A percentile compares a stretch with the other conserved stretches of the same genome.
phyloP scores from a whole-genome alignment of 2,888 invertebrate species.

The Hirtodrosophila histrioides region DNA sequence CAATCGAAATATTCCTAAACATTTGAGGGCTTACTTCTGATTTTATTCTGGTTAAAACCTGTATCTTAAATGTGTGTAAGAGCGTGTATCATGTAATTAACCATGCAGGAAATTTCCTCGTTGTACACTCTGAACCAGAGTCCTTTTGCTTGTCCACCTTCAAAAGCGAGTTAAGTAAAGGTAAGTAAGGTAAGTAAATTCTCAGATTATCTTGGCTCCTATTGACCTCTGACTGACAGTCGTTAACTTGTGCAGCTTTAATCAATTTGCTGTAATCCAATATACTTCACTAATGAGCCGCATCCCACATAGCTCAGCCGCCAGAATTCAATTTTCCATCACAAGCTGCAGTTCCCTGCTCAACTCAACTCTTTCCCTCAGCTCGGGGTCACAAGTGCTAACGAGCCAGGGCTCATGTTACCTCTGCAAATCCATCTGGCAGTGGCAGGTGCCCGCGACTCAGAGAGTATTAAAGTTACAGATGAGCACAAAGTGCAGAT shows the following conservation, averaged over 20 bases:
- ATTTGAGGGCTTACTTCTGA: too few relatives aligned
- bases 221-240: slow-evolving; percentile 13
- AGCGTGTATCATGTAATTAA: too few relatives aligned
- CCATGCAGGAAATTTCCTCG: too few relatives aligned
- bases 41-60: too few relatives aligned
- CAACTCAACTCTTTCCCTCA: slow-evolving; percentile 18
- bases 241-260: slow-evolving; percentile 6
- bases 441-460: slow-evolving; percentile 32
- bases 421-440: slow-evolving; percentile 20
- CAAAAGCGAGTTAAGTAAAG: neutral
- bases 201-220: slow-evolving; percentile 9
- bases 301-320: slow-evolving; percentile 20
- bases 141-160: neutral
- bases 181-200: neutral
- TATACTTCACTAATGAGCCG: slow-evolving; percentile 20
- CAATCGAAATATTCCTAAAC: too few relatives aligned
- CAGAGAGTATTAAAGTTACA: slow-evolving; percentile 25
- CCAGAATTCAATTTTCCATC: slow-evolving; percentile 45
- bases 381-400: slow-evolving; percentile 10
- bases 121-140: too few relatives aligned
- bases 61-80: too few relatives aligned
- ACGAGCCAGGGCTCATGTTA: slow-evolving; percentile 55
- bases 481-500: slow-evolving; percentile 24
- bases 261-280: slow-evolving; percentile 31
- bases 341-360: slow-evolving; percentile 32